Evolutionary conservation across 2,888 invertebrate species (phyloP).

Genomic region (Perizoma flavofasciatum): DNA sequence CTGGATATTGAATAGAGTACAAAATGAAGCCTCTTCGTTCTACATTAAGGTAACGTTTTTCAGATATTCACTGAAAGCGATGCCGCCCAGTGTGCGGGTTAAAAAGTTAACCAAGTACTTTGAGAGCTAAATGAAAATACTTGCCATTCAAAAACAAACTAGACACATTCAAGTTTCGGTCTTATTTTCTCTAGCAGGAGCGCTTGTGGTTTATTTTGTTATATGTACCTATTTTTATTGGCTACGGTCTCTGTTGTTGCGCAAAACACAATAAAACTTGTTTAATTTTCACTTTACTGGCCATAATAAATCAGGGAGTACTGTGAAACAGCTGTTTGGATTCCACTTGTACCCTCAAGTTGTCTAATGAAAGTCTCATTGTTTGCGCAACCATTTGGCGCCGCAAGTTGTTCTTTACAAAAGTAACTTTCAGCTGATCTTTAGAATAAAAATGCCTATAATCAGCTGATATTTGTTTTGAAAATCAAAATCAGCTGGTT

Average conservation of each 20-base stretch:
- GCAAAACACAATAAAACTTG: conserved; percentile 63
- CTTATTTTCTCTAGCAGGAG: conserved; percentile 19
- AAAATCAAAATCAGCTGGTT: too few relatives aligned
- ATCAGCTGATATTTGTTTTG: conserved; percentile 14
- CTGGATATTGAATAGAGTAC: conserved; percentile 66
- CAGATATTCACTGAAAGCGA: conserved; percentile 65
- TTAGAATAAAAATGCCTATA: conserved; percentile 2
- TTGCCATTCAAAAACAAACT: conserved; percentile 23
- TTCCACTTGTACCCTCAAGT: conserved; percentile 54
- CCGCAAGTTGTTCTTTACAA: conserved; percentile 21
- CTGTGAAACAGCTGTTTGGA: conserved; percentile 49
- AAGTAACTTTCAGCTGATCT: conserved; percentile 22
- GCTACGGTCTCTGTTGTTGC: conserved; percentile 61
- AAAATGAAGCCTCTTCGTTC: conserved; percentile 65
- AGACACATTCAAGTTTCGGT: conserved; percentile 30
- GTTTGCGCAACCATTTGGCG: conserved; percentile 21
- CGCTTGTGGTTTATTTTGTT: conserved; percentile 42
- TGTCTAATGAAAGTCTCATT: conserved; percentile 48
- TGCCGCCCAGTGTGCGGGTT: conserved; percentile 69
- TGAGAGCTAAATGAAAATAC: conserved; percentile 7
- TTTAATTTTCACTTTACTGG: conserved; percentile 58
- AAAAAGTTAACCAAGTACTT: conserved; percentile 34
- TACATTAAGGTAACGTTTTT: conserved; percentile 77
- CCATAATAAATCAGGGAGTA: conserved; percentile 74
- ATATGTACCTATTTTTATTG: conserved; percentile 64